Evolutionary conservation across 2,797 vertebrate species (phyloP).

Genomic region (Lacerta agilis): DNA sequence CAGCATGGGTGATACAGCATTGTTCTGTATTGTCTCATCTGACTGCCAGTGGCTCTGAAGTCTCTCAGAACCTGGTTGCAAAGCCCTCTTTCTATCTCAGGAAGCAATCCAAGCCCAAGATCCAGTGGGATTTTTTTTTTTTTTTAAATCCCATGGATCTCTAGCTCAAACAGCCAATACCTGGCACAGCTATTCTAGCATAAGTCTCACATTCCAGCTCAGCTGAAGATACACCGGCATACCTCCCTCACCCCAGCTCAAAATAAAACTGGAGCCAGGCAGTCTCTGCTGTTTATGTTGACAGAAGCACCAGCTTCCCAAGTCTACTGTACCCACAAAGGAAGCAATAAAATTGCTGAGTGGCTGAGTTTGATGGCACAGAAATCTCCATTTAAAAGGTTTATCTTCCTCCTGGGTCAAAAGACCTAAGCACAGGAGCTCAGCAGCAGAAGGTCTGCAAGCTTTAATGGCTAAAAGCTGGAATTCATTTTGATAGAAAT

Average conservation of each 20-base stretch:
- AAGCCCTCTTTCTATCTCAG: background rate
- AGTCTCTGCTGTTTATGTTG: background rate
- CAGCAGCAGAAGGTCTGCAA: background rate
- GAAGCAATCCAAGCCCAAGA: background rate
- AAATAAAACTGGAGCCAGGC: background rate
- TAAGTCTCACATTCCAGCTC: too few relatives aligned
- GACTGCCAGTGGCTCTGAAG: too few relatives aligned
- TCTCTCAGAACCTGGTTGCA: background rate
- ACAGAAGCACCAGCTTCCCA: background rate
- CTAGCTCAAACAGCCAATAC: too few relatives aligned
- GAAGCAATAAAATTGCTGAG: slow-evolving; percentile 7
- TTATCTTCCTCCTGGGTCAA: slow-evolving; percentile 17
- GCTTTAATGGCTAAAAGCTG: background rate
- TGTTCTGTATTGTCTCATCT: too few relatives aligned
- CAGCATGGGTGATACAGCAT: too few relatives aligned
- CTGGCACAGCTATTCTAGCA: too few relatives aligned
- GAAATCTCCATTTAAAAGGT: background rate
- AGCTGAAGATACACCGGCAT: too few relatives aligned
- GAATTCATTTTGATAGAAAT: slow-evolving; percentile 9
- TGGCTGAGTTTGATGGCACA: background rate
- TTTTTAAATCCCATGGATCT: too few relatives aligned
- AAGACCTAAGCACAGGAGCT: background rate
- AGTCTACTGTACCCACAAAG: background rate
- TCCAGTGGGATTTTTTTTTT: too few relatives aligned
- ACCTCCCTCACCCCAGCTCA: too few relatives aligned